Evolutionary conservation across 2,888 invertebrate genomes (phyloP).

Genomic region (Calliphora vomitoria): DNA sequence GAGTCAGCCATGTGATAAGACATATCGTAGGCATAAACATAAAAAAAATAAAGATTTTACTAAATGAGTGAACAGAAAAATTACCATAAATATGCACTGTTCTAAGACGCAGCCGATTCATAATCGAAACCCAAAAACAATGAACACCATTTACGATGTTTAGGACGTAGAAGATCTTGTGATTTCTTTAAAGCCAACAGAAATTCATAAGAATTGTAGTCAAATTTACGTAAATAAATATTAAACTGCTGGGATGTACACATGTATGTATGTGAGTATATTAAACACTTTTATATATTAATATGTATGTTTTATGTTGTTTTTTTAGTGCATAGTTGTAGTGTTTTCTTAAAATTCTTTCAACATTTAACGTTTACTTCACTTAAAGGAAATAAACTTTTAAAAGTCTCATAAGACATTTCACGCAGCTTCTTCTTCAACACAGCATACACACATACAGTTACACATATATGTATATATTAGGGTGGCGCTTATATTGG

Average conservation of each 20-base stretch:
- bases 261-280: background rate
- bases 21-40: too few relatives aligned
- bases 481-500: too few relatives aligned
- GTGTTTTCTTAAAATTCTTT: slow-evolving; percentile 33
- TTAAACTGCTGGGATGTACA: slow-evolving; percentile 76
- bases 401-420: slow-evolving; percentile 66
- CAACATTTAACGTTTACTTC: slow-evolving; percentile 50
- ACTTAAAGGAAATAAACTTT: slow-evolving; percentile 58
- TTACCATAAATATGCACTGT: background rate
- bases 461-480: background rate
- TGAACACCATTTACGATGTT: slow-evolving; percentile 83
- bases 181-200: slow-evolving; percentile 81
- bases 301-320: background rate
- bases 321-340: background rate
- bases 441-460: background rate
- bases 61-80: slow-evolving; percentile 8
- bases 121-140: slow-evolving; percentile 82
- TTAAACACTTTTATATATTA: background rate
- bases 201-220: slow-evolving; percentile 81
- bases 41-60: slow-evolving; percentile 22
- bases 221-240: slow-evolving; percentile 79
- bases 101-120: slow-evolving; percentile 64
- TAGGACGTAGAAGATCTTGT: slow-evolving; percentile 81
- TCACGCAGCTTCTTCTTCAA: slow-evolving; percentile 16
- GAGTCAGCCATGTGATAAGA: too few relatives aligned